A percentile compares a stretch with the other conserved stretches of the same genome.
These are phyloP conservation scores for Rhynchophorus ferrugineus DNA, from an alignment of 1,140 invertebrate species.

Conservation along the genomic window DNA sequence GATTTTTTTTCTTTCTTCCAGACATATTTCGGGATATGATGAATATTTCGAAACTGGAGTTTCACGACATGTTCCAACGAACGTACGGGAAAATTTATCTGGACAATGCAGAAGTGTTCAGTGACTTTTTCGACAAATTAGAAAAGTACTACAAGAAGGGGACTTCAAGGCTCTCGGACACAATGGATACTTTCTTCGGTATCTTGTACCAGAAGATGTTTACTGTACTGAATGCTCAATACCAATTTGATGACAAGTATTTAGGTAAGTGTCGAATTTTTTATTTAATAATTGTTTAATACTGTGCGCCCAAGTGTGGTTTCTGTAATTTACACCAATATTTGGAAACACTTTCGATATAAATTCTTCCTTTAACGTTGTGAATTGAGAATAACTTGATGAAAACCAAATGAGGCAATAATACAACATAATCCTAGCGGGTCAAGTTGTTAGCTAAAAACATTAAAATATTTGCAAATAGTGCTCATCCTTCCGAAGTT, in stretches of 20 bases:
- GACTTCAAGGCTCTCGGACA: slow-evolving; percentile 69
- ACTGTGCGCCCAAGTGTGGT: neutral
- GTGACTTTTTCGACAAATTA: slow-evolving; percentile 81
- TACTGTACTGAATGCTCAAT: slow-evolving; percentile 84
- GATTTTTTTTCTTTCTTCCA: slow-evolving; percentile 46
- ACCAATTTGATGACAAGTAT: slow-evolving; percentile 79
- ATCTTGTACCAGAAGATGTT: slow-evolving; percentile 95
- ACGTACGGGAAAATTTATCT: slow-evolving; percentile 95
- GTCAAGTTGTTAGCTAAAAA: too few species aligned
- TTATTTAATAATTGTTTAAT: neutral
- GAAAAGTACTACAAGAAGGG: slow-evolving; percentile 84
- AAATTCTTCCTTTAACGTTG: too few species aligned
- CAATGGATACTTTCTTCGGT: slow-evolving; percentile 89
- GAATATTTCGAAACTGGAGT: slow-evolving; percentile 71
- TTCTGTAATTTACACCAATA: too few species aligned
- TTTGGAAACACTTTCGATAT: too few species aligned
- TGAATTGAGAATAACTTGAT: too few species aligned
- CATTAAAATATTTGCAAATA: too few species aligned
- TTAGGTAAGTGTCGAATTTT: slow-evolving; percentile 39
- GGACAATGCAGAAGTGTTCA: slow-evolving; percentile 87
- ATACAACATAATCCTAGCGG: too few species aligned
- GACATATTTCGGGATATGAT: slow-evolving; percentile 83
- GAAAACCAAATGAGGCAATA: too few species aligned
- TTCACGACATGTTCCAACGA: slow-evolving; percentile 89
- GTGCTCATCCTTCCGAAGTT: too few species aligned